Percentiles rank a stretch among this genome's conserved stretches.
These are phyloP conservation scores for Meta bourneti DNA, from an alignment of 2,888 invertebrate species.

Conservation along the genomic window DNA sequence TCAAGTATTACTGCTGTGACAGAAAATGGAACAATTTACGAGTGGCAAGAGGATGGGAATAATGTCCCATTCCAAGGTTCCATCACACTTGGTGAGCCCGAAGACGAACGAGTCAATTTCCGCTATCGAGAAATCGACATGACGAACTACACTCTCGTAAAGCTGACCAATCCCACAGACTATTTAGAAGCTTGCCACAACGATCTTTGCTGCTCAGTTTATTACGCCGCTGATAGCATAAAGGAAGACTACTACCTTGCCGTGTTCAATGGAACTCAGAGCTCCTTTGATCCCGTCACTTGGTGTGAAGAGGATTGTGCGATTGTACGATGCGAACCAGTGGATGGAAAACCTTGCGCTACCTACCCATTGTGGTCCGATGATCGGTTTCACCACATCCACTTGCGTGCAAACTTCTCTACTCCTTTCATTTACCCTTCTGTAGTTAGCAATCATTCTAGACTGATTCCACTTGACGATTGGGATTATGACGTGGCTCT, in stretches of 20 bases:
- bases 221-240: conserved; percentile 47
- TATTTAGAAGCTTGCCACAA: conserved; percentile 62
- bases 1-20: conserved; percentile 19
- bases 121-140: conserved; percentile 17
- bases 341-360: not conserved
- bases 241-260: conserved; percentile 45
- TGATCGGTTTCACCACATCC: conserved; percentile 31
- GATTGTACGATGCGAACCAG: conserved; percentile 43
- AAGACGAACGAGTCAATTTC: conserved; percentile 8
- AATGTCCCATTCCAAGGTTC: conserved; percentile 28
- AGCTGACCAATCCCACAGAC: conserved; percentile 6
- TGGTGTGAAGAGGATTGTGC: conserved; percentile 51
- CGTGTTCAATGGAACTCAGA: conserved; percentile 56
- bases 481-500: conserved; percentile 5
- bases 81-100: not conserved
- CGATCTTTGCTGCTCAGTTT: conserved; percentile 72
- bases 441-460: not conserved
- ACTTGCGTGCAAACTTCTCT: conserved; percentile 33
- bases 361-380: conserved; percentile 17
- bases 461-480: conserved; percentile 1
- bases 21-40: not conserved
- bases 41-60: conserved; percentile 3
- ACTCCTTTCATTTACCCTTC: conserved; percentile 42
- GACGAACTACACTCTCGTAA: conserved; percentile 35
- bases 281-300: not conserved